Evolutionary conservation across 2,888 invertebrate species (phyloP).

Genomic region (Drosophila robusta): DNA sequence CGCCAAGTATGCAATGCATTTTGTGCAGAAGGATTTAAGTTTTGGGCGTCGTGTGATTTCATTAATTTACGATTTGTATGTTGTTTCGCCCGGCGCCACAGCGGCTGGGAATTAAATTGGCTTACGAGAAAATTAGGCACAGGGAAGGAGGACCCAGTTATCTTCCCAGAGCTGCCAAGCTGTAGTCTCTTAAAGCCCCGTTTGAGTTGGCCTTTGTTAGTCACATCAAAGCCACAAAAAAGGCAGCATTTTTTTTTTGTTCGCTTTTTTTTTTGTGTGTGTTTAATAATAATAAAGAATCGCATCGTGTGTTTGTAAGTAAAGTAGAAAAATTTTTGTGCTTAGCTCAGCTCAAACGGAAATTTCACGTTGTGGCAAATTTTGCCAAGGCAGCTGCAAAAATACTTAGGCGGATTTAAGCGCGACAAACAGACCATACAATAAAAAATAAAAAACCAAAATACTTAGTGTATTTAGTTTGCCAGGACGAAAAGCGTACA

Average conservation of each 20-base stretch:
- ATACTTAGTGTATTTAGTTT: not conserved
- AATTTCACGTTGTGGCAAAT: conserved; percentile 69
- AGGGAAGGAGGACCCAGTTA: conserved; percentile 13
- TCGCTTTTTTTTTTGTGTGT: conserved; percentile 38
- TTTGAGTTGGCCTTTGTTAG: conserved; percentile 33
- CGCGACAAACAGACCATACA: conserved; percentile 70
- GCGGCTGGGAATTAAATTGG: conserved; percentile 74
- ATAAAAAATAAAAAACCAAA: conserved; percentile 22
- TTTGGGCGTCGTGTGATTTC: conserved; percentile 65
- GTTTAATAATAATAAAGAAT: conserved; percentile 76
- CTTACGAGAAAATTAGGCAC: conserved; percentile 61
- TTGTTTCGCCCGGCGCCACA: conserved; percentile 53
- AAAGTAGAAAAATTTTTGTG: conserved; percentile 75
- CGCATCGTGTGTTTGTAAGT: conserved; percentile 60
- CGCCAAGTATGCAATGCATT: conserved; percentile 59
- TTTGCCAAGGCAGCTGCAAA: conserved; percentile 61
- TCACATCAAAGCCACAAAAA: conserved; percentile 52
- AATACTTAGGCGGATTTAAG: conserved; percentile 79
- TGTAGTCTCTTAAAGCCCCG: conserved; percentile 47
- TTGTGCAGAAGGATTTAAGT: conserved; percentile 69
- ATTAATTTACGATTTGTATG: conserved; percentile 72
- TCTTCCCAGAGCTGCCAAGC: conserved; percentile 9
- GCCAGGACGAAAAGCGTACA: not conserved
- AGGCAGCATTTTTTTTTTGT: conserved; percentile 30
- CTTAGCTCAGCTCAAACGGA: conserved; percentile 81